Base-by-base conservation (phyloP, 2,888 invertebrate species). In the Metellina segmentata region DNA sequence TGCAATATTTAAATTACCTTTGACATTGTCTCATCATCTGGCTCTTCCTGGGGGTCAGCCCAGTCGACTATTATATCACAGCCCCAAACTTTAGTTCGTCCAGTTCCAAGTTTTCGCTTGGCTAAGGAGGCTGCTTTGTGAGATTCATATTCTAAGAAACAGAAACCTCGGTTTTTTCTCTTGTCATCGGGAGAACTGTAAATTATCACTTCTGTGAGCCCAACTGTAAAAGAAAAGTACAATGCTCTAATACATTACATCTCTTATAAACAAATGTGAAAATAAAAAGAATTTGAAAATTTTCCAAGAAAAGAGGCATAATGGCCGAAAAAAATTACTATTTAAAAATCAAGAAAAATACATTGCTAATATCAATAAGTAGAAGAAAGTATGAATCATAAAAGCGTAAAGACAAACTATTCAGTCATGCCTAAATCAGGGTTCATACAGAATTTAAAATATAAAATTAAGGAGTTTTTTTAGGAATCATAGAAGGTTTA, bases 51-150 rank as follows among this genome's bases (percentile, higher is more conserved):
- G 91, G 99, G 99, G 96, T 99, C 99, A 90, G 99, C 99, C 99
- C 99, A 99, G 96, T 99, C 99, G 94, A 99, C 99, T 95, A 99
- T 99, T 95, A 99, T 98, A 96, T 99, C 99, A 96, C 99, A 98
- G 96, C 98, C 98, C 99, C 99, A 99, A 94, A 97, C 98, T 96
- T 98, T 98, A 95, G 98, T 97, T 95, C 98, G 96, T 94, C 98
- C 98, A 94, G 98, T 98, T 94, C 98, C 97, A 94, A 99, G 96
- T 95, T 98, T 97, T 95, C 99, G 96, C 96, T 99, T 99, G 93
- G 99, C 99, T 95, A 99, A 96, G 93, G 99, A 99, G 94, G 99
- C 99, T 94, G 98, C 97, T 96, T 99, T 99, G 96, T 99, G 99
- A 95, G 99, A 98, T 96, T 99, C 99, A 96, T 99, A 99, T 96